Percentiles rank a stretch among this genome's conserved stretches.
Evolutionary conservation across 2,888 invertebrate genomes (phyloP).

Genomic region (Drosophila nr. perissopoda): DNA sequence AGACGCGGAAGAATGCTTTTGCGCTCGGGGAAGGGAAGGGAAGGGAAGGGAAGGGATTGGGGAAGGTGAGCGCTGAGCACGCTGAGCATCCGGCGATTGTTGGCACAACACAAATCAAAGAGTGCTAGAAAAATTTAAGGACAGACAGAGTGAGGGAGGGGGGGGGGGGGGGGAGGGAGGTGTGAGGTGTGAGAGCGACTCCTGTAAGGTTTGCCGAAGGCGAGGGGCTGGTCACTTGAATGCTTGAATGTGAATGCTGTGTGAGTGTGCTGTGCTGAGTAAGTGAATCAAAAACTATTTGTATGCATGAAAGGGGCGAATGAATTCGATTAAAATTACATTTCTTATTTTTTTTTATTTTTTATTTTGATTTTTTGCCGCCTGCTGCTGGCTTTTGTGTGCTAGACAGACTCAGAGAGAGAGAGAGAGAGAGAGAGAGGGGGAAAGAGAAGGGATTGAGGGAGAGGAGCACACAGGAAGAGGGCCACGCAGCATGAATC

Average conservation of each 20-base stretch:
- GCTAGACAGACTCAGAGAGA: neutral
- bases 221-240: constrained; percentile 41
- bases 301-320: constrained; percentile 60
- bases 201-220: constrained; percentile 66
- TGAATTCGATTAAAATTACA: constrained; percentile 81
- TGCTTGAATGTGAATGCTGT: constrained; percentile 21
- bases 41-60: neutral
- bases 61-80: neutral
- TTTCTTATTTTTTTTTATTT: constrained; percentile 40
- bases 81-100: constrained; percentile 60
- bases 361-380: constrained; percentile 49
- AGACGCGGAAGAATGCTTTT: constrained; percentile 65
- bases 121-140: constrained; percentile 11
- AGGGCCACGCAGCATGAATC: constrained; percentile 73
- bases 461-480: constrained; percentile 26
- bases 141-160: neutral
- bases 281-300: constrained; percentile 63
- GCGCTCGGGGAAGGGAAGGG: neutral
- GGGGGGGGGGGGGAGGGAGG: neutral
- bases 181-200: constrained; percentile 33
- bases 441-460: neutral
- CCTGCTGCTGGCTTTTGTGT: constrained; percentile 48
- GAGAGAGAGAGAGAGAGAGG: neutral
- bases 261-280: constrained; percentile 23
- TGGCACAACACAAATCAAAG: constrained; percentile 82